Evolutionary conservation across 2,797 vertebrate genomes (phyloP).

Genomic region (Protosalanx chinensis): DNA sequence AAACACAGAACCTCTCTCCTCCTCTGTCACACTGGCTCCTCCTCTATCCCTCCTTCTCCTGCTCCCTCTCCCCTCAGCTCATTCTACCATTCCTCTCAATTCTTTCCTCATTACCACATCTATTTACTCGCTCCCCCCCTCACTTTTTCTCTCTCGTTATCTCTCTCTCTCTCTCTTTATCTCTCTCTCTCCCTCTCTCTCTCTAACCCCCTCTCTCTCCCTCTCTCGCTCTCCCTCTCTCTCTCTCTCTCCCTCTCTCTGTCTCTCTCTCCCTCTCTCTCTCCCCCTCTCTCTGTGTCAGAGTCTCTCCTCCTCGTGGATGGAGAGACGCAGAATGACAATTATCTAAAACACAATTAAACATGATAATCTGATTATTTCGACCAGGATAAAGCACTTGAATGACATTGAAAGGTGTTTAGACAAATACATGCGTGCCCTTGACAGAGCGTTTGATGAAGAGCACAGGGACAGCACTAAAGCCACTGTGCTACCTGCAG

Average conservation of each 20-base stretch:
- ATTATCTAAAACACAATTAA: conserved; percentile 76
- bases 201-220: conserved; percentile 12
- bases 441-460: conserved; percentile 59
- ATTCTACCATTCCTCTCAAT: not conserved
- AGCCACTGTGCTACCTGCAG: not conserved
- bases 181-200: not conserved
- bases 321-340: conserved; percentile 64
- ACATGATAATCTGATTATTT: conserved; percentile 71
- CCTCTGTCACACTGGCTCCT: conserved; percentile 32
- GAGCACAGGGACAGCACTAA: not conserved
- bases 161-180: conserved; percentile 1
- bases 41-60: conserved; percentile 1
- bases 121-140: not conserved
- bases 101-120: conserved; percentile 16
- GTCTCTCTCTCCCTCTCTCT: conserved; percentile 14
- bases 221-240: conserved; percentile 4
- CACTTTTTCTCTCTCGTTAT: conserved; percentile 21
- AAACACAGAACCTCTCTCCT: conserved; percentile 10
- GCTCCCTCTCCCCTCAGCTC: conserved; percentile 13
- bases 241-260: not conserved
- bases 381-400: conserved; percentile 64
- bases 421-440: conserved; percentile 50
- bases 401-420: conserved; percentile 68
- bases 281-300: conserved; percentile 34
- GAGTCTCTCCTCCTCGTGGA: conserved; percentile 32